Conservation (phyloP, 1,140 invertebrate species). For the Scaptomyza hsui region DNA sequence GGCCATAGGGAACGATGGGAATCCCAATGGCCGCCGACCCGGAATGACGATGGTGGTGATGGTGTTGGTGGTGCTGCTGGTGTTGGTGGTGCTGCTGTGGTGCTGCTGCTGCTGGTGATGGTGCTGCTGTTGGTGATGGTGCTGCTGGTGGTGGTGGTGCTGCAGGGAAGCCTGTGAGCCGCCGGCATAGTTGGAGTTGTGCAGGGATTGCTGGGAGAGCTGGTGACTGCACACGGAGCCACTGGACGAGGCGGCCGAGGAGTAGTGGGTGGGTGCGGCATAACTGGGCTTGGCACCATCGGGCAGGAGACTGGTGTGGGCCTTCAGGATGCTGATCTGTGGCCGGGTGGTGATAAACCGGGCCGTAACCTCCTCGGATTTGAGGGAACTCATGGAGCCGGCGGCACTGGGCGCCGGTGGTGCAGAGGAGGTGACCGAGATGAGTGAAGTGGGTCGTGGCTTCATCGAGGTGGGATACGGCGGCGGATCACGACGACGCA, state of each 20-base stretch:
- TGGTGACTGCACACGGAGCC: constrained; percentile 75
- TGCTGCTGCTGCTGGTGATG: constrained; percentile 36
- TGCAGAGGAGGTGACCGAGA: constrained; percentile 61
- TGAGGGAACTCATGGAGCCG: constrained; percentile 66
- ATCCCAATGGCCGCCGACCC: constrained; percentile 77
- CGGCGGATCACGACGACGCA: constrained; percentile 84
- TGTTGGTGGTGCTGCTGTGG: constrained; percentile 19
- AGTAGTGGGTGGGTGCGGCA: constrained; percentile 84
- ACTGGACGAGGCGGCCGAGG: constrained; percentile 67
- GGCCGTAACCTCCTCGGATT: constrained; percentile 87
- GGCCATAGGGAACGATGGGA: constrained; percentile 77
- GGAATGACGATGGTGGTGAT: constrained; percentile 53
- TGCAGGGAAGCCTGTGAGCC: constrained; percentile 70
- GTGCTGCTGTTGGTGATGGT: constrained; percentile 21
- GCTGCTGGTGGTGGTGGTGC: constrained; percentile 44
- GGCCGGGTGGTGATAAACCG: constrained; percentile 88
- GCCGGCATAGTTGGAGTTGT: constrained; percentile 73
- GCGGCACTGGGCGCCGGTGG: constrained; percentile 48
- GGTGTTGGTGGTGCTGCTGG: constrained; percentile 20
- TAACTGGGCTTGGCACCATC: constrained; percentile 85
- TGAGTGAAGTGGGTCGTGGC: constrained; percentile 79
- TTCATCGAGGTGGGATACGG: constrained; percentile 85
- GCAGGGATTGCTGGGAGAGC: constrained; percentile 70
- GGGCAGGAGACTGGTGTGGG: constrained; percentile 86
- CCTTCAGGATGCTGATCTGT: constrained; percentile 88